Base-by-base conservation (phyloP, 2,113 vertebrate species). In the Bagarius yarrelli region DNA sequence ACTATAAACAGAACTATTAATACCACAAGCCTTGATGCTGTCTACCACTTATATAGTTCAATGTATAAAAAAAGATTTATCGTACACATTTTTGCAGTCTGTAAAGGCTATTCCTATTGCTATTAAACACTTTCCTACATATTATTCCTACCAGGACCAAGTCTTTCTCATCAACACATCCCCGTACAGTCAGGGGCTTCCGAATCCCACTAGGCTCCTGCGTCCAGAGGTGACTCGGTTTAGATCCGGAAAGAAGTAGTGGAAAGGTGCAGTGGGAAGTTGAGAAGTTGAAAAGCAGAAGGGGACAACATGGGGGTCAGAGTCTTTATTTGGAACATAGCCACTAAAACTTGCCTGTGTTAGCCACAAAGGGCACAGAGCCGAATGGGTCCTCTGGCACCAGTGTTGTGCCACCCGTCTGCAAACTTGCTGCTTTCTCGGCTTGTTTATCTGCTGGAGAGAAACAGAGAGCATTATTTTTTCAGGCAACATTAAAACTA, bases 261-360 rank as follows among this genome's bases (percentile, higher is more conserved):
- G 50, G 69, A 76, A 64, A 72, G 73, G 44, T 57, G 25, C 18
- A 55, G 63, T 50, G 78, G 53, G 59, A 52, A 64, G 69, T 63
- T 70, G 52, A 70, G 73, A 66, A 61, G 76, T 40, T 30, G 53
- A 19, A 8, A 84, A 74, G 69, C 27, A 25, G 59, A 50, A 36
- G 30, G 79, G 61, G 59, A 73, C 61, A 75, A 30, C 53, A 69
- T 75, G 64, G 75, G 76, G 50, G 71, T 53, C 50, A 70, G 81
- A 80, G 71, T 86, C 86, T 92, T 91, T 89, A 79, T 59, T 36
- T 87, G 84, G 77, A 21, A 80, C 86, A 75, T 78, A 82, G 88
- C 87, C 85, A 87, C 87, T 94, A 94, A 92, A 94, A 98, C 98
- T 99, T 98, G 97, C 97, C 98, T 98, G 97, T 89, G 87, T 92